Conservation (phyloP, 2,113 vertebrate species). For the Megaleporinus macrocephalus region DNA sequence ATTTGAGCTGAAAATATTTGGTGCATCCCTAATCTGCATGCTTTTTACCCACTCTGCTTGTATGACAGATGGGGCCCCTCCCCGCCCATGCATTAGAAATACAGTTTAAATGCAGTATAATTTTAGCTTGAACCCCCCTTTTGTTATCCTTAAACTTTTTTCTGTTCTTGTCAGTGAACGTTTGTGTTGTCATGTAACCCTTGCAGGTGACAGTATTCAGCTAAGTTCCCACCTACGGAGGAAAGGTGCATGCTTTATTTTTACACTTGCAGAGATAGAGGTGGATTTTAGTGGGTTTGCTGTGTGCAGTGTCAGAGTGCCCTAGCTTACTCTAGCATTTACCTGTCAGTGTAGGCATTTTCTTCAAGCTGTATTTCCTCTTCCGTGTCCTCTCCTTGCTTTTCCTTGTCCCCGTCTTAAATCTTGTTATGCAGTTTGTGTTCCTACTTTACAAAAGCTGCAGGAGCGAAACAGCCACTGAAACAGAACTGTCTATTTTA, state of each 20-base stretch:
- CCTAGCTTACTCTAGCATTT: background rate
- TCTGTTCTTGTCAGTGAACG: slow-evolving; percentile 52
- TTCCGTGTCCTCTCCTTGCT: slow-evolving; percentile 1
- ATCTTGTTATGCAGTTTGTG: slow-evolving; percentile 17
- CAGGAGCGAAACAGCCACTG: slow-evolving; percentile 15
- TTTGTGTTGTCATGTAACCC: slow-evolving; percentile 64
- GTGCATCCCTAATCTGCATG: slow-evolving; percentile 55
- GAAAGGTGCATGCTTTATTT: slow-evolving; percentile 73
- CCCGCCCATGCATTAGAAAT: too few species aligned
- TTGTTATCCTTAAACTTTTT: too few species aligned
- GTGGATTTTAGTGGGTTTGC: slow-evolving; percentile 50
- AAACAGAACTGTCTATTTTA: slow-evolving; percentile 7
- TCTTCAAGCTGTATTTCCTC: background rate
- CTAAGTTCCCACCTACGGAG: slow-evolving; percentile 68
- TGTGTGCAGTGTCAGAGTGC: slow-evolving; percentile 47
- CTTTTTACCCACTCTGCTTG: slow-evolving; percentile 57
- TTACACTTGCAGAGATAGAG: slow-evolving; percentile 55
- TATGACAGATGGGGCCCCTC: slow-evolving; percentile 46
- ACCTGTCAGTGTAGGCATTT: slow-evolving; percentile 17
- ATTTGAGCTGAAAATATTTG: too few species aligned
- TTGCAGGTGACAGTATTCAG: slow-evolving; percentile 73
- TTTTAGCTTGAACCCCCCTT: too few species aligned
- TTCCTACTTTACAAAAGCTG: slow-evolving; percentile 23
- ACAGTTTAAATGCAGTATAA: too few species aligned
- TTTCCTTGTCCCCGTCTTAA: slow-evolving; percentile 2